A percentile compares a stretch with the other conserved stretches of the same genome.
phyloP scores from a whole-genome alignment of 35 echinoderm and acorn worm genomes.

The Lytechinus variegatus region DNA sequence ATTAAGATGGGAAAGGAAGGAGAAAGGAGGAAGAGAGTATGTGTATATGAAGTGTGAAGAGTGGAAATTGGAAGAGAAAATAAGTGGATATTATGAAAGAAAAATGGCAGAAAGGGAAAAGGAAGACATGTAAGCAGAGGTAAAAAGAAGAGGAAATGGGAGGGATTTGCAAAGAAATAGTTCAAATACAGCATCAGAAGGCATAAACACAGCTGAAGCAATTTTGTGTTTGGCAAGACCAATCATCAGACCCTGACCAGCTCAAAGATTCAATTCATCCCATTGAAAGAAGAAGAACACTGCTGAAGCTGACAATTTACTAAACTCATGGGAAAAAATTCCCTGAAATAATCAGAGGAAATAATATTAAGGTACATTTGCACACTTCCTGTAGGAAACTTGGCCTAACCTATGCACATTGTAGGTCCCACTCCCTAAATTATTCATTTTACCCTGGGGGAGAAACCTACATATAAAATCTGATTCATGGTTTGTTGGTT shows the following conservation, averaged over 20 bases:
- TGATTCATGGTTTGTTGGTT: constrained; percentile 10
- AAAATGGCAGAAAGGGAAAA: no score
- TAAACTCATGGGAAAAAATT: not conserved
- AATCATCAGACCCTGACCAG: not conserved
- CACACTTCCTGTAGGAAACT: not conserved
- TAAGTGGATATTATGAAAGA: no score
- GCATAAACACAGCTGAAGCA: not conserved
- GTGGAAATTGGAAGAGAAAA: no score
- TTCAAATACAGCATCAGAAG: not conserved
- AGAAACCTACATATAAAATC: not conserved
- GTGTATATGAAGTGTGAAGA: no score
- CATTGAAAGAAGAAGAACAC: not conserved
- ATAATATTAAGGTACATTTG: not conserved
- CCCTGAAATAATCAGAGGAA: not conserved
- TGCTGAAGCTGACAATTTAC: not conserved
- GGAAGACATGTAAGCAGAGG: not conserved
- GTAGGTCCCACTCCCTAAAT: not conserved
- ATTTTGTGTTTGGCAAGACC: not conserved
- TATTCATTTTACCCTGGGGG: not conserved
- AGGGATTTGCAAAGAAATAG: not conserved
- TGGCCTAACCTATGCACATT: not conserved
- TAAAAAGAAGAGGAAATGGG: not conserved
- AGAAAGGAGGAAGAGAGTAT: not conserved
- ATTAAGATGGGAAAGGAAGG: not conserved
- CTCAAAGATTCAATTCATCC: not conserved